These are phyloP conservation scores for Brachycybe producta DNA, from an alignment of 2,888 invertebrate genomes.

Conservation along the genomic window DNA sequence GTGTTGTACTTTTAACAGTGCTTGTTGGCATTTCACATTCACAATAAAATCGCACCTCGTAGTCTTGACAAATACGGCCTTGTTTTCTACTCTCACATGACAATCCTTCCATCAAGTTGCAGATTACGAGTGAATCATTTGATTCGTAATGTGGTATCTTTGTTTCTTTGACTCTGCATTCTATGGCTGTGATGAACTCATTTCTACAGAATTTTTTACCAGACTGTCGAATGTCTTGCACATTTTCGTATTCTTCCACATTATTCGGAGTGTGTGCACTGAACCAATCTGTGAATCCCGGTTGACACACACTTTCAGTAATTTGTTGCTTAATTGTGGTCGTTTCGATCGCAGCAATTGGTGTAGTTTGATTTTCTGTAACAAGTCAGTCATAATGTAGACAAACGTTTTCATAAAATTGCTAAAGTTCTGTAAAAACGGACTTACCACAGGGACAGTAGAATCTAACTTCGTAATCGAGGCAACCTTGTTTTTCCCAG, in stretches of 20 bases:
- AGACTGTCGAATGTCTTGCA: conserved; percentile 18
- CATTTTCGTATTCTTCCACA: conserved; percentile 22
- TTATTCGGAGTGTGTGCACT: conserved; percentile 20
- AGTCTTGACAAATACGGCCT: conserved; percentile 26
- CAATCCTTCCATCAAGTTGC: conserved; percentile 21
- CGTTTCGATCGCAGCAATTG: no score
- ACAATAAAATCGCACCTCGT: conserved; percentile 30
- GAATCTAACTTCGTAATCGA: conserved; percentile 30
- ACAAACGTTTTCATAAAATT: no score
- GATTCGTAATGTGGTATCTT: conserved; percentile 8
- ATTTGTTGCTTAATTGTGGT: no score
- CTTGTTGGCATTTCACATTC: conserved; percentile 20
- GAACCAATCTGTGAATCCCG: conserved; percentile 23
- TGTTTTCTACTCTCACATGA: conserved; percentile 20
- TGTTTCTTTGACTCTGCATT: conserved; percentile 19
- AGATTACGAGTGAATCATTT: conserved; percentile 18
- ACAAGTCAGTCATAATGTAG: no score
- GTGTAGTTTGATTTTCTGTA: background rate
- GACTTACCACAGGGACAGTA: conserved; percentile 29
- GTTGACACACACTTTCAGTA: conserved; percentile 17
- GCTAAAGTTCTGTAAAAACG: no score
- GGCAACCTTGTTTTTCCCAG: conserved; percentile 23
- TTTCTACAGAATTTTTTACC: conserved; percentile 19
- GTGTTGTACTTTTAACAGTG: background rate
- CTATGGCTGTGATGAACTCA: conserved; percentile 21